phyloP scores from a whole-genome alignment of 2,797 vertebrate genomes.

The Hypotaenidia okinawae region DNA sequence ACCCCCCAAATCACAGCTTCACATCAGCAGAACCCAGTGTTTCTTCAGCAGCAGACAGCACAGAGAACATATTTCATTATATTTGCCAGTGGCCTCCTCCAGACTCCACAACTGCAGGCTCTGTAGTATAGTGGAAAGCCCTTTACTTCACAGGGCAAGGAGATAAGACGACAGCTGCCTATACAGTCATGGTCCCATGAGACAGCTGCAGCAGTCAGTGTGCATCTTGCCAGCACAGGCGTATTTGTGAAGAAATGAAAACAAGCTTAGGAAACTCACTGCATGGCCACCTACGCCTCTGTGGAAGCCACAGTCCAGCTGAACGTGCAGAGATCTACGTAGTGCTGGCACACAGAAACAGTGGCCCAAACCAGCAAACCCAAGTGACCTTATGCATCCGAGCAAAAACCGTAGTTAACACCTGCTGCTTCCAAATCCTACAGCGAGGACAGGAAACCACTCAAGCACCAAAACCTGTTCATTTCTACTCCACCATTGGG shows the following conservation, averaged over 20 bases:
- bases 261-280: not conserved
- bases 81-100: not conserved
- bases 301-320: not conserved
- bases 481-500: not conserved
- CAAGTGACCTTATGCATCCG: fast-evolving
- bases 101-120: not conserved
- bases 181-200: fast-evolving
- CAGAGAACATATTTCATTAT: not conserved
- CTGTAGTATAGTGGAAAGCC: not conserved
- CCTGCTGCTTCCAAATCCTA: not conserved
- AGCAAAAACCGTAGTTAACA: not conserved
- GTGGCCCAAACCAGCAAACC: not conserved
- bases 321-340: not conserved
- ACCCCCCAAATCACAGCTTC: not conserved
- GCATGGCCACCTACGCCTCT: not conserved
- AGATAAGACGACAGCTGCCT: not conserved
- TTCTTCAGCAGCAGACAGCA: not conserved
- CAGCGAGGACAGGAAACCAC: not conserved
- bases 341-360: not conserved
- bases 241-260: not conserved
- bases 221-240: not conserved
- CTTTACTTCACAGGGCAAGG: not conserved
- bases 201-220: not conserved
- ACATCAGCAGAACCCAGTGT: not conserved
- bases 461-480: not conserved